A percentile compares a stretch with the other conserved stretches of the same genome.
phyloP scores from a whole-genome alignment of 1,140 invertebrate genomes.

The Leptinotarsa texana region DNA sequence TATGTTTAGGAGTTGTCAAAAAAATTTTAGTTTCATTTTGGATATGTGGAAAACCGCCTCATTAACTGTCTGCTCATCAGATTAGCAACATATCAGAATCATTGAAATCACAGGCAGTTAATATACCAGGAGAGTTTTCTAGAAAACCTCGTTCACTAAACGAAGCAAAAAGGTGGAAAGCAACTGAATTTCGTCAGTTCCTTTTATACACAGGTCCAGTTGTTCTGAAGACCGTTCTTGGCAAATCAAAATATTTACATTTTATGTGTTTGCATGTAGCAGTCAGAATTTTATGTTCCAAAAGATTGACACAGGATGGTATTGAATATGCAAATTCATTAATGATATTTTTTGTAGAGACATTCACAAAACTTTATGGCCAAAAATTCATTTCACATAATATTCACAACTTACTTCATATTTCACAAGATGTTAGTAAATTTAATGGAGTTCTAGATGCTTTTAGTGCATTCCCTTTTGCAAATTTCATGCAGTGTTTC shows the following conservation, averaged over 20 bases:
- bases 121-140: conserved; percentile 45
- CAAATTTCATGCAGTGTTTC: conserved; percentile 29
- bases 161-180: conserved; percentile 48
- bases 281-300: conserved; percentile 23
- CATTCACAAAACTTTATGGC: conserved; percentile 24
- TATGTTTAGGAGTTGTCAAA: conserved; percentile 10
- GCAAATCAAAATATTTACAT: conserved; percentile 21
- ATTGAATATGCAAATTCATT: conserved; percentile 20
- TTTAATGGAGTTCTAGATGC: conserved; percentile 28
- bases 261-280: conserved; percentile 30
- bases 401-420: conserved; percentile 27
- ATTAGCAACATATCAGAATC: neutral
- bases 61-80: conserved; percentile 5
- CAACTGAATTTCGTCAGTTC: conserved; percentile 50
- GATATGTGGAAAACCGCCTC: neutral
- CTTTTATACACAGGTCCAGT: conserved; percentile 46
- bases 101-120: neutral
- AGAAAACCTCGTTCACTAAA: conserved; percentile 45
- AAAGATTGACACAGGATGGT: neutral
- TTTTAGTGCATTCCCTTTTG: conserved; percentile 31
- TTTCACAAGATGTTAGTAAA: conserved; percentile 23
- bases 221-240: conserved; percentile 15
- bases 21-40: conserved; percentile 9
- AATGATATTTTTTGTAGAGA: conserved; percentile 26
- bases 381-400: conserved; percentile 26